Evolutionary conservation across 2,113 vertebrate genomes (phyloP).

Genomic region (Tinamus guttatus): DNA sequence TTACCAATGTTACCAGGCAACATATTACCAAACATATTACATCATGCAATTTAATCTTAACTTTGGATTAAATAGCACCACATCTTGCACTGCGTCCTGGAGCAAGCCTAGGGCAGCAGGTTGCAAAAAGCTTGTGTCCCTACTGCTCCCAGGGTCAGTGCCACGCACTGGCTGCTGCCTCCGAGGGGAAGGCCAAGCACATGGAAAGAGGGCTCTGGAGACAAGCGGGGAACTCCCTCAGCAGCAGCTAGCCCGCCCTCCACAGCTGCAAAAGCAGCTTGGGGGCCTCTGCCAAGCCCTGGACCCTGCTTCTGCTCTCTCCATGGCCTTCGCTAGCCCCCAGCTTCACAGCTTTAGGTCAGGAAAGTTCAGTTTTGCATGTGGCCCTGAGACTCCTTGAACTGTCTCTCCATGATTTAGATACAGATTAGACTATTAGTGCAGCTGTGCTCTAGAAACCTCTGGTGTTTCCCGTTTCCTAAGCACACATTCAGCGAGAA

Average conservation of each 20-base stretch:
- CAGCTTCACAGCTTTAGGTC: background rate
- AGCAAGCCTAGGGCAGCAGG: background rate
- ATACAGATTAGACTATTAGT: background rate
- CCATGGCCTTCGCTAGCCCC: background rate
- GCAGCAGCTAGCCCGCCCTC: background rate
- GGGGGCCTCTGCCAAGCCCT: background rate
- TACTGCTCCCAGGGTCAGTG: rapidly evolving
- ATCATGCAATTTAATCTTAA: background rate
- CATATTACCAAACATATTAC: background rate
- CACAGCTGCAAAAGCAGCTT: too few species aligned
- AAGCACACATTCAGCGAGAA: rapidly evolving
- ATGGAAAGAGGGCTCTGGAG: background rate
- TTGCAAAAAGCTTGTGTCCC: background rate
- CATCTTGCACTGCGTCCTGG: background rate
- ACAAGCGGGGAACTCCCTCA: background rate
- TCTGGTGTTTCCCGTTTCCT: background rate
- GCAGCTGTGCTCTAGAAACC: constrained; percentile 2
- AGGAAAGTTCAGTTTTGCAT: constrained; percentile 11
- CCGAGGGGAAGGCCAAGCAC: rapidly evolving
- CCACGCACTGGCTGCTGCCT: background rate
- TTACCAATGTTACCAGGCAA: background rate
- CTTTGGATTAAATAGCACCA: background rate
- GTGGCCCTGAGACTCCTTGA: background rate
- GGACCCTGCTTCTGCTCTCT: background rate
- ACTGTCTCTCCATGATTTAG: background rate